Base-by-base conservation (phyloP, 2,113 vertebrate genomes). In the Oncorhynchus nerka region DNA sequence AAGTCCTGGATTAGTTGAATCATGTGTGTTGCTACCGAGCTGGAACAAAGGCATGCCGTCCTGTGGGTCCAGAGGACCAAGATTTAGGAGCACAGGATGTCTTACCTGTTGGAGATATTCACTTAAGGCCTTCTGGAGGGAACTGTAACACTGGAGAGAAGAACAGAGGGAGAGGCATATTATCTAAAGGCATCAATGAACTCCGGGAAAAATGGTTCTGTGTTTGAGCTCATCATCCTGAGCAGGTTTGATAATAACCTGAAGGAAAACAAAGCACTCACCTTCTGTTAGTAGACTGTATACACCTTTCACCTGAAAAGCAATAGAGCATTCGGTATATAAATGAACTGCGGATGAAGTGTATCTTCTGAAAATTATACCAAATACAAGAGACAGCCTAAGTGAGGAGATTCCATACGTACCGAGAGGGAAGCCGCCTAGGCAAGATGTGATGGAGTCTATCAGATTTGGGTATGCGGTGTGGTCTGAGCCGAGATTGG, bases 341-440 rank as follows among this genome's bases (percentile, higher is more conserved):
- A 55, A 13, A 13, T 19, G 34, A 39, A 39, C 34, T 39, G 39
- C 1, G 39, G 0, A 45, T 45, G 8, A 45, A 55, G 51, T 13
- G 3, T 19, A 55, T 13, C 51, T 55, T 16, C 4, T 51, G 1
- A 7, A 62, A 7, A 62, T 11, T 3, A 62, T 12, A 7, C 59
- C 7, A 7, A 62, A 62, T n/a, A 62, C 19, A 4, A 16, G 59
- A 20, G 12, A 13, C 24, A 30, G 64, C 68, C 26, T 45, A 45
- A 45, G 19, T 20, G 32, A 48, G 20, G 7, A 24, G 20, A 70
- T 45, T n/a, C 12, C 5, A 13, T 45, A 83, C 80, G 73, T 88
- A 99, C 97, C 97, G n/a, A 97, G 76, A 55, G 75, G 85, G 78
- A 95, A 96, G 66, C 94, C 89, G 68, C 97, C 96, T 89, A 97